A percentile compares a stretch with the other conserved stretches of the same genome.
These are phyloP conservation scores for Thripadectes ignobilis DNA, from an alignment of 2,797 vertebrate species.

Conservation along the genomic window DNA sequence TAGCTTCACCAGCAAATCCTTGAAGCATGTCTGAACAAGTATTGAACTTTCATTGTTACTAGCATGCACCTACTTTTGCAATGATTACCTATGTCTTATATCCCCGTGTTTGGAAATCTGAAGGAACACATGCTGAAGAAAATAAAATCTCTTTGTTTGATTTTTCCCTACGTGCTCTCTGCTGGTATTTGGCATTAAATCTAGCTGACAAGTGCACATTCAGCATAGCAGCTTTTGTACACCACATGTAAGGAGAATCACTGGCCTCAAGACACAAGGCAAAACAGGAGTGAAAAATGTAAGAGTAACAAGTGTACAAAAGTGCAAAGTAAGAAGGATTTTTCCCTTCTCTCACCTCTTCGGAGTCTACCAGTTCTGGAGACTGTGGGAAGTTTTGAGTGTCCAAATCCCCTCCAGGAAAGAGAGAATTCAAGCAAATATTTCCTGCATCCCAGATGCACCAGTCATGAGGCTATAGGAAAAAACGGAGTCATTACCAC, in stretches of 20 bases:
- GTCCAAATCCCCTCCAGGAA: background rate
- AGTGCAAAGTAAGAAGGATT: background rate
- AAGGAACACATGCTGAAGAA: background rate
- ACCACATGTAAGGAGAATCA: background rate
- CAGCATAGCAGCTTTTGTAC: background rate
- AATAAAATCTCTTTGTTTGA: background rate
- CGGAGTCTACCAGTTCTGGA: background rate
- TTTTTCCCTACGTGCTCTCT: background rate
- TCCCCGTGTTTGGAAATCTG: background rate
- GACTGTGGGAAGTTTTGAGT: background rate
- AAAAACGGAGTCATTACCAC: background rate
- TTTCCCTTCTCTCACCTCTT: background rate
- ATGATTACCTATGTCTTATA: background rate
- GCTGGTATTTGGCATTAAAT: background rate
- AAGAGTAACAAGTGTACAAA: background rate
- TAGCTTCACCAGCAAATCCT: background rate
- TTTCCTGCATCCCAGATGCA: background rate
- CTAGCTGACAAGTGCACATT: background rate
- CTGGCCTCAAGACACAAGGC: background rate
- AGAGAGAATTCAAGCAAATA: background rate
- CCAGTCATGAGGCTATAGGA: background rate
- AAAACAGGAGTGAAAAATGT: background rate
- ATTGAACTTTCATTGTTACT: background rate
- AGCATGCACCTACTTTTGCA: background rate
- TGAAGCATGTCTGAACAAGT: background rate